These are phyloP conservation scores for Laspeyria flexula DNA, from an alignment of 2,888 invertebrate genomes.

Conservation along the genomic window DNA sequence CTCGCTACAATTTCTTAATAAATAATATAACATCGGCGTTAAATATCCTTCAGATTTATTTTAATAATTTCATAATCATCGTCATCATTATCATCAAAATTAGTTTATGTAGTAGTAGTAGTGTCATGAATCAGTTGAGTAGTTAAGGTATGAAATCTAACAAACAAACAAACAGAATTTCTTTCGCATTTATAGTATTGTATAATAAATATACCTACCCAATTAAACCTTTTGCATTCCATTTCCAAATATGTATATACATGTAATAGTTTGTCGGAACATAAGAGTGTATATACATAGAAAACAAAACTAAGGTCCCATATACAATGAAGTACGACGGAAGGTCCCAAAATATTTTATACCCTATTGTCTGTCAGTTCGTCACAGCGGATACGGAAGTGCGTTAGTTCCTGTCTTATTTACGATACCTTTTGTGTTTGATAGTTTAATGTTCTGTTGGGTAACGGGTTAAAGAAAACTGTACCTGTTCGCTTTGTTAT, in stretches of 20 bases:
- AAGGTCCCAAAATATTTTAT: conserved; percentile 46
- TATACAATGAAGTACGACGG: conserved; percentile 45
- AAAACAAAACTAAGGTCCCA: conserved; percentile 3
- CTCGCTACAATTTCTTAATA: no score
- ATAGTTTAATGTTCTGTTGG: conserved; percentile 10
- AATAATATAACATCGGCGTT: no score
- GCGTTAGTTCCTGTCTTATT: conserved; percentile 56
- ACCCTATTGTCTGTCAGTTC: conserved; percentile 39
- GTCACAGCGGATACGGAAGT: conserved; percentile 54
- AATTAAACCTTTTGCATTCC: no score
- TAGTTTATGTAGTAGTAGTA: no score
- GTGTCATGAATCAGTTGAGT: no score
- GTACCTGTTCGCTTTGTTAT: conserved; percentile 11
- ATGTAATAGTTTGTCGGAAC: neutral
- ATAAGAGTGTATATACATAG: neutral
- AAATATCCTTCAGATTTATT: no score
- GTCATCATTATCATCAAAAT: no score
- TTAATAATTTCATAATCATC: no score
- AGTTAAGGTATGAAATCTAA: no score
- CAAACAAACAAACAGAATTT: no score
- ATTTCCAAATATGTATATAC: neutral
- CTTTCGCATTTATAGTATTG: no score
- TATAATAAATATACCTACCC: no score
- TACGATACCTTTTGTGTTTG: conserved; percentile 42
- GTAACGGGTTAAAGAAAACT: conserved; percentile 7